These are phyloP conservation scores for Melangyna quadrimaculata DNA, from an alignment of 2,888 invertebrate genomes.

Conservation along the genomic window DNA sequence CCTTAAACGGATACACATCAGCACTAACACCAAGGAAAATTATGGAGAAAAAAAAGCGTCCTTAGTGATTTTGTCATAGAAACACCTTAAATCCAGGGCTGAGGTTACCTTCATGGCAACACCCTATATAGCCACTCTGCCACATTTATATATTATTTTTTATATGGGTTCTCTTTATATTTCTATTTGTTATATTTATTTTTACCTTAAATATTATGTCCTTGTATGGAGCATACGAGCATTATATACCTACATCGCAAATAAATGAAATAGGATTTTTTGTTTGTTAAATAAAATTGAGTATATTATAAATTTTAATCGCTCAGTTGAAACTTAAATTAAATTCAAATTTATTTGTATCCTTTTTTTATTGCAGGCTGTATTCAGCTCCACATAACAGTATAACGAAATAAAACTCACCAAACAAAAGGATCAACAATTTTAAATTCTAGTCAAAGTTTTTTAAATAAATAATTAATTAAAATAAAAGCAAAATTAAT, in stretches of 20 bases:
- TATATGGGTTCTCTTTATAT: background rate
- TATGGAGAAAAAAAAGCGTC: slow-evolving; percentile 51
- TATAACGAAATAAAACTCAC: slow-evolving; percentile 24
- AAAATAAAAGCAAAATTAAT: background rate
- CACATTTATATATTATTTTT: slow-evolving; percentile 35
- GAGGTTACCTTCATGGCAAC: slow-evolving; percentile 80
- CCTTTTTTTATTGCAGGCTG: slow-evolving; percentile 53
- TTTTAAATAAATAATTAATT: slow-evolving; percentile 4
- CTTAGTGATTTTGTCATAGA: slow-evolving; percentile 69
- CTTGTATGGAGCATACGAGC: background rate
- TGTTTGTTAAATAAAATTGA: background rate
- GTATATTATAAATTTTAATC: slow-evolving; percentile 5
- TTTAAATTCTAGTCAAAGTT: slow-evolving; percentile 39
- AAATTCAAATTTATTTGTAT: background rate
- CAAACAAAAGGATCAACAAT: slow-evolving; percentile 35
- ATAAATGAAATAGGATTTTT: background rate
- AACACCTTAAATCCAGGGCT: slow-evolving; percentile 53
- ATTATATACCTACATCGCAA: background rate
- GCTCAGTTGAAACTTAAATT: background rate
- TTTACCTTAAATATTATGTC: slow-evolving; percentile 15
- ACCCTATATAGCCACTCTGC: slow-evolving; percentile 74
- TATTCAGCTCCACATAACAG: slow-evolving; percentile 44
- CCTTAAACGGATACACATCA: slow-evolving; percentile 5
- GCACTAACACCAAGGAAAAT: background rate
- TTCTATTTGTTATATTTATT: slow-evolving; percentile 8